These are phyloP conservation scores for Megaleporinus macrocephalus DNA, from an alignment of 2,113 vertebrate species.

Conservation along the genomic window DNA sequence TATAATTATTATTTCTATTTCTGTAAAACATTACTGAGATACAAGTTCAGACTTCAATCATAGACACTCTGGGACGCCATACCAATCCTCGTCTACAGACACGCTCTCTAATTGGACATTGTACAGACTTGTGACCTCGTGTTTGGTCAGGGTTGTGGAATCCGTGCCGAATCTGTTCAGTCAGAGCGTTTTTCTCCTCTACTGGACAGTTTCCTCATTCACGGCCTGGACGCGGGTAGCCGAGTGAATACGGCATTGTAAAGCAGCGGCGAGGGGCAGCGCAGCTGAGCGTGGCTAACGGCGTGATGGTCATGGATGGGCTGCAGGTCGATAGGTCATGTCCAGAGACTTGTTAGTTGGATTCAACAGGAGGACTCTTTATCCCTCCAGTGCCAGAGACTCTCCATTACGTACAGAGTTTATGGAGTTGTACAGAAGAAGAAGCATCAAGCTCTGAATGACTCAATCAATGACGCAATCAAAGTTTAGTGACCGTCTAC, in stretches of 20 bases:
- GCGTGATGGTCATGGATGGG: not conserved
- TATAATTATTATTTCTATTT: no score
- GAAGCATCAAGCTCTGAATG: not conserved
- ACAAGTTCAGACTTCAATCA: no score
- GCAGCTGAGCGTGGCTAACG: not conserved
- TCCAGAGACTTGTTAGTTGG: not conserved
- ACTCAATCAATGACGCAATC: not conserved
- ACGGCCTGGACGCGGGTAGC: not conserved
- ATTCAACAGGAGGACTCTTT: not conserved
- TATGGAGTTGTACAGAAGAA: not conserved
- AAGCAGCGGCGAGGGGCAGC: not conserved
- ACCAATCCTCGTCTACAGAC: not conserved
- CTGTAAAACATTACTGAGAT: no score
- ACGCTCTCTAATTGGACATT: not conserved
- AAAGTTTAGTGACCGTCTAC: not conserved
- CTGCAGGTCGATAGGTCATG: constrained; percentile 3
- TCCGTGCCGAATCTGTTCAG: not conserved
- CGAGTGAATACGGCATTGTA: not conserved
- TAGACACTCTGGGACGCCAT: not conserved
- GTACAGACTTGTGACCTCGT: not conserved
- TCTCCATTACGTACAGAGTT: not conserved
- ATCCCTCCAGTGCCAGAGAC: not conserved
- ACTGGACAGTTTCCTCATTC: not conserved
- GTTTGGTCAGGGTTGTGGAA: not conserved
- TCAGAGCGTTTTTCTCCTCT: not conserved